Conservation (phyloP, 2,797 vertebrate genomes). For the Mastacembelus armatus region DNA sequence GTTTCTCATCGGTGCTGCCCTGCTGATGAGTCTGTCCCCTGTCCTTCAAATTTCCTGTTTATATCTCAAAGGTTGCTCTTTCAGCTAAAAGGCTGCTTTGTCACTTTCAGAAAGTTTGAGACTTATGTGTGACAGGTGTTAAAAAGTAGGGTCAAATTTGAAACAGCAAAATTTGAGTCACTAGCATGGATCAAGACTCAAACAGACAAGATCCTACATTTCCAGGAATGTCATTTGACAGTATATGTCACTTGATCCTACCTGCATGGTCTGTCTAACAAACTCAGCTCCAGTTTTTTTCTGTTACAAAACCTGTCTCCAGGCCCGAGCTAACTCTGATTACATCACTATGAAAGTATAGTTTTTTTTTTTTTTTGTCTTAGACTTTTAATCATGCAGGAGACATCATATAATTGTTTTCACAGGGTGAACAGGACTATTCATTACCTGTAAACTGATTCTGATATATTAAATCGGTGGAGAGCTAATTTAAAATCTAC, state of each 20-base stretch:
- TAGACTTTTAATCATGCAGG: not conserved
- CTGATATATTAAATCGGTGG: not conserved
- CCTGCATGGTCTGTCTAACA: not conserved
- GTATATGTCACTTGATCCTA: not conserved
- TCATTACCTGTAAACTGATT: not conserved
- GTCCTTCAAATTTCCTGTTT: constrained; percentile 26
- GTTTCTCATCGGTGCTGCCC: constrained; percentile 51
- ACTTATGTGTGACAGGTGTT: not conserved
- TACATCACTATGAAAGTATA: too few relatives aligned
- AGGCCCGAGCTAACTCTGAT: not conserved
- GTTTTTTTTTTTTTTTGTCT: too few relatives aligned
- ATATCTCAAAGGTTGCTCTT: constrained; percentile 4
- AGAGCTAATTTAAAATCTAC: constrained; percentile 4
- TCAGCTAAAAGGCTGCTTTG: not conserved
- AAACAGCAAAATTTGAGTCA: not conserved
- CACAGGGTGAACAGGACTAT: not conserved
- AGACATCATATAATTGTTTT: constrained; percentile 7
- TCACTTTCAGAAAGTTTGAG: not conserved
- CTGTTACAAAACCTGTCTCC: too few relatives aligned
- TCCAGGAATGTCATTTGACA: not conserved
- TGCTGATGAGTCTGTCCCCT: constrained; percentile 60
- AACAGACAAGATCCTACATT: constrained; percentile 1
- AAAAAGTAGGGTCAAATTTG: not conserved
- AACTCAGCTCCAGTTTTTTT: not conserved
- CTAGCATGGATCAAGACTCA: not conserved